Base-by-base conservation (phyloP, 1,140 invertebrate species). In the Chionoecetes opilio region DNA sequence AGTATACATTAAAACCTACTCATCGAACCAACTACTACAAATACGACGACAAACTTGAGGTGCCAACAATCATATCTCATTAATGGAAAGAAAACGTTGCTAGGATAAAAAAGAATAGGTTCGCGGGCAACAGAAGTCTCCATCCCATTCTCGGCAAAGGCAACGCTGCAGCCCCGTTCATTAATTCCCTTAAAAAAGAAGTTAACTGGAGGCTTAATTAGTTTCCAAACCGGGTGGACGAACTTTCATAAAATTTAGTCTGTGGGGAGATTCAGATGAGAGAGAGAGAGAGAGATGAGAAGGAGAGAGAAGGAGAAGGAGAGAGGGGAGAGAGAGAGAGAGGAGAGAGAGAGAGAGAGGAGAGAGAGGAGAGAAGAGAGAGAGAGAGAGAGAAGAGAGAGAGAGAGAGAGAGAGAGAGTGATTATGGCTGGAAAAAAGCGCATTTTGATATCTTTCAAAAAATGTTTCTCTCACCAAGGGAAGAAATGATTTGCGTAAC, bases 241-340 rank as follows among this genome's bases (percentile, higher is more conserved):
- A 75, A 75, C 63, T 75, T n/a, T 75, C 63, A 75, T 75, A 75
- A n/a, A n/a, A 75, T 75, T 75, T 11, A 75, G 63, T 75, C 21
- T 21, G 63, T n/a, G 63, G 21, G 21, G 26, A 75, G 63, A 75
- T 26, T 26, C 6, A 26, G n/a, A 26, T 0, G 9, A 75, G 63
- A n/a, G 63, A 75, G 63, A 75, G 63, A 75, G 63, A 75, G 63
- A 75, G 63, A 75, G 63, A 75, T 5, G 41, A 46, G 41, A 46
- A 14, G 14, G 41, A 46, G 41, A 46, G 41, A 46, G 41, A 46
- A 14, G 14, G 41, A 46, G 41, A 46, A 14, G 14, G 41, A 14
- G 41, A 46, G 41, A 46, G 41, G 41, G 41, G 41, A 46, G 41
- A 46, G 41, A 46, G 41, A 46, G 41, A 46, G 41, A 46, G 41